Evolutionary conservation across 2,113 vertebrate genomes (phyloP).

Genomic region (Thunnus maccoyii): DNA sequence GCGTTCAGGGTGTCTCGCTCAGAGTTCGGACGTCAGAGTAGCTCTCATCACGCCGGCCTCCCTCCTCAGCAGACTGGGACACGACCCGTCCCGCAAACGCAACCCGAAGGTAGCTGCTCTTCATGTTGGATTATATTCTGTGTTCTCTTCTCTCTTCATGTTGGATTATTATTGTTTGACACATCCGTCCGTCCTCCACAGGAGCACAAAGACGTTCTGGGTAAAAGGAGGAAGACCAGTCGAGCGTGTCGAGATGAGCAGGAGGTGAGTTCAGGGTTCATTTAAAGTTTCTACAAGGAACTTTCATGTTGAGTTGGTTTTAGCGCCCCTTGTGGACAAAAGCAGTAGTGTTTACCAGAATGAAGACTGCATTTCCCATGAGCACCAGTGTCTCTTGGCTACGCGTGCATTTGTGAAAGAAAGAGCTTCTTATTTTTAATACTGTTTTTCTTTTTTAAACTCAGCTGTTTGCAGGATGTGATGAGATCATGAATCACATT

Average conservation of each 20-base stretch:
- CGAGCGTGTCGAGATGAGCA: conserved; percentile 82
- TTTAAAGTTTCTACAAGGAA: no score
- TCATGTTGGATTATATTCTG: not conserved
- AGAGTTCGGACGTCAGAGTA: conserved; percentile 88
- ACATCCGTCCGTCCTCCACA: conserved; percentile 53
- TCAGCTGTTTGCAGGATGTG: no score
- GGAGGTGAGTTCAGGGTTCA: conserved; percentile 68
- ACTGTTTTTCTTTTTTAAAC: no score
- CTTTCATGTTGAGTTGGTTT: no score
- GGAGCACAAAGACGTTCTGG: conserved; percentile 88
- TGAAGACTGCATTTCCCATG: no score
- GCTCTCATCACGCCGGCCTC: conserved; percentile 90
- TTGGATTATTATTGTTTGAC: not conserved
- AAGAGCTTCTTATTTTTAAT: no score
- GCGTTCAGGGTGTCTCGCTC: conserved; percentile 83
- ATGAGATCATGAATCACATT: no score
- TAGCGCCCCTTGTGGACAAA: no score
- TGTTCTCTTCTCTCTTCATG: not conserved
- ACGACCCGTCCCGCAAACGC: conserved; percentile 91
- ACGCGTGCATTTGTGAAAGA: no score
- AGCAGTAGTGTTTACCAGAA: no score
- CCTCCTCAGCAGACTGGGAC: conserved; percentile 93
- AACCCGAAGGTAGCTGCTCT: conserved; percentile 87
- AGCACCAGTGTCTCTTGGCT: no score
- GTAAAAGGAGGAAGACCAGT: conserved; percentile 91